Percentiles rank a stretch among this genome's conserved stretches.
Evolutionary conservation across 2,888 invertebrate genomes (phyloP).

Genomic region (Synergus umbraculus): DNA sequence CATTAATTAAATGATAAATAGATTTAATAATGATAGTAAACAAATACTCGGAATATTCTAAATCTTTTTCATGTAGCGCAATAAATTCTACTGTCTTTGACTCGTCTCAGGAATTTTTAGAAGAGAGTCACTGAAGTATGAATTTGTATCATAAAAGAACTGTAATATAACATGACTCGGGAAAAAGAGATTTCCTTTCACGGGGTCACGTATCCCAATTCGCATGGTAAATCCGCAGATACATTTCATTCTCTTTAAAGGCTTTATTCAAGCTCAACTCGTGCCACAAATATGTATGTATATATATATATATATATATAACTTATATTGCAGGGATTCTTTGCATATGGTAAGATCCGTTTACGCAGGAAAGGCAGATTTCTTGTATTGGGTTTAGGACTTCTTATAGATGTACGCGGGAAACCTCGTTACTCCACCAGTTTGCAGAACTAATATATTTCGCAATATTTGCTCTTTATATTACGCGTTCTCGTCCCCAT

Average conservation of each 20-base stretch:
- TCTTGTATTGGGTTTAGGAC: slow-evolving; percentile 37
- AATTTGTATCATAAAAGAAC: slow-evolving; percentile 11
- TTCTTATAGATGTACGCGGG: slow-evolving; percentile 20
- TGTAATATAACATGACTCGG: not conserved
- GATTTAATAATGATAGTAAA: too few species aligned
- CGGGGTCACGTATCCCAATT: slow-evolving; percentile 39
- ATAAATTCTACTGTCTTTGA: not conserved
- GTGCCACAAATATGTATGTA: slow-evolving; percentile 24
- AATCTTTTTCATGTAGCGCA: not conserved
- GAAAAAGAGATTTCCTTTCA: slow-evolving; percentile 18
- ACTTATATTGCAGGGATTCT: slow-evolving; percentile 28
- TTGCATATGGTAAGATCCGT: slow-evolving; percentile 39
- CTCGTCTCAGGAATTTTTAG: not conserved
- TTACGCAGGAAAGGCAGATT: slow-evolving; percentile 34
- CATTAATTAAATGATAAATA: too few species aligned
- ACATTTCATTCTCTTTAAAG: slow-evolving; percentile 30
- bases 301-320: not conserved
- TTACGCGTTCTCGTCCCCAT: slow-evolving; percentile 36
- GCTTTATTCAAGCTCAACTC: slow-evolving; percentile 35
- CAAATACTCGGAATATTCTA: not conserved
- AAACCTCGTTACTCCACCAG: slow-evolving; percentile 60
- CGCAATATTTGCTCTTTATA: slow-evolving; percentile 63
- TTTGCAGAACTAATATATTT: slow-evolving; percentile 64
- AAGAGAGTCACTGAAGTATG: not conserved
- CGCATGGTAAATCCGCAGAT: slow-evolving; percentile 36